Base-by-base conservation (phyloP, 2,888 invertebrate genomes). In the Hirtodrosophila histrioides region DNA sequence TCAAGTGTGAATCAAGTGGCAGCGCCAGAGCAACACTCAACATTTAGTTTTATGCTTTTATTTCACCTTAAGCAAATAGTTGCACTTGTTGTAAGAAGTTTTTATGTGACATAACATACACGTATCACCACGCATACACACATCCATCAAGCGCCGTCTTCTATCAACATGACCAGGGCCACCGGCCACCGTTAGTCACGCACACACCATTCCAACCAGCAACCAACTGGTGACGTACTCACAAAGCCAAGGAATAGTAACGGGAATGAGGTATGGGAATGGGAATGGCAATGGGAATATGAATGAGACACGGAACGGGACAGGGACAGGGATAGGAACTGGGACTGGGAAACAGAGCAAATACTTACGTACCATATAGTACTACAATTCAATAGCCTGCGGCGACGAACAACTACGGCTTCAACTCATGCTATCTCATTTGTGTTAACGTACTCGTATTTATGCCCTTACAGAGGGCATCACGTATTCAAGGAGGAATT, bases 331-430 rank as follows among this genome's bases (percentile, higher is more conserved):
- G 7, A 43, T 3, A 35, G 12, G 27, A 3, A 27, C 27, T 2
- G 43, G 31, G 12, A 48, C 39, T 36, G 49, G 55, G 10, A 39
- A 27, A 27, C 36, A 23, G 35, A 48, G 61, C 45, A 66, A 74
- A 74, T 69, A 69, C 58, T 62, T 70, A 43, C 44, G 23, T 55
- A 45, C 46, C 54, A 54, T 69, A 71, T 61, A 61, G 45, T 58
- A 73, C 78, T 71, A 75, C 69, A 62, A 84, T 78, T 82, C 75
- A 70, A 85, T 76, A 51, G 74, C 81, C 74, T 65, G 66, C 48
- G 68, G 79, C 71, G 35, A 62, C 55, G 46, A 39, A 35, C 33
- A 37, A 4, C 46, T 29, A 23, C 31, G 48, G 50, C 43, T 60
- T 27, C 29, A 44, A 29, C 44, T 35, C 17, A 27, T 27, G 45